Evolutionary conservation across 2,888 invertebrate species (phyloP), one percentile per base, ranked within the genome.

Genomic region (Panopea generosa): DNA sequence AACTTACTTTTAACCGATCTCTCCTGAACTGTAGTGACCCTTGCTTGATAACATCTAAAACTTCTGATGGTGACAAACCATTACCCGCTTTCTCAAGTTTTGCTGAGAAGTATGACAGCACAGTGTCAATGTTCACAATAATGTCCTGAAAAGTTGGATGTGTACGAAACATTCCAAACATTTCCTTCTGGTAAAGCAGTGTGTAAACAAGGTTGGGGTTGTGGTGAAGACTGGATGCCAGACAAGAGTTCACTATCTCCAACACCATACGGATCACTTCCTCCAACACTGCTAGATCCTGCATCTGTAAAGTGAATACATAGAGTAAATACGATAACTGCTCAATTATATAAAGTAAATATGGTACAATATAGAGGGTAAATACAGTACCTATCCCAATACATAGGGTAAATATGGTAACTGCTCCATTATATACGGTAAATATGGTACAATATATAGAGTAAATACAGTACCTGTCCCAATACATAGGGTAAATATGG

Each of bases 261-360:
- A 99, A 93, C 18, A 99, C 95, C 97, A 99, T 99, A 33, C 99
- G 94, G 33, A 99, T 94, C 0, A 99, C 98, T 93, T 99, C 99
- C 93, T 99, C 99, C 33, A 99, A 93, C 0, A 98, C 98, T 49
- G 95, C 95, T 83, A 98, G 94, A 93, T 92, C 91, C 76, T 91
- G 89, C 61, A 97, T 95, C 95, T 96, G 92, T 33, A 66, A 70
- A 27, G 45, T 38, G 4, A 63, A 24, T 1, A 40, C 4, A 40
- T 16, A n/a, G n/a, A n/a, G n/a, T n/a, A n/a, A n/a, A n/a, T n/a
- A n/a, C n/a, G n/a, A n/a, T n/a, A n/a, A n/a, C n/a, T 11, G 9
- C 38, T 22, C 11, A 53, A 53, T 22, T 47, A 43, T 22, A 47
- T n/a, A 49, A 61, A 47, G 22, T 4, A 55, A 26, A 33, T 16